Conservation (phyloP, 2,113 vertebrate genomes). For the Salminus brasiliensis region DNA sequence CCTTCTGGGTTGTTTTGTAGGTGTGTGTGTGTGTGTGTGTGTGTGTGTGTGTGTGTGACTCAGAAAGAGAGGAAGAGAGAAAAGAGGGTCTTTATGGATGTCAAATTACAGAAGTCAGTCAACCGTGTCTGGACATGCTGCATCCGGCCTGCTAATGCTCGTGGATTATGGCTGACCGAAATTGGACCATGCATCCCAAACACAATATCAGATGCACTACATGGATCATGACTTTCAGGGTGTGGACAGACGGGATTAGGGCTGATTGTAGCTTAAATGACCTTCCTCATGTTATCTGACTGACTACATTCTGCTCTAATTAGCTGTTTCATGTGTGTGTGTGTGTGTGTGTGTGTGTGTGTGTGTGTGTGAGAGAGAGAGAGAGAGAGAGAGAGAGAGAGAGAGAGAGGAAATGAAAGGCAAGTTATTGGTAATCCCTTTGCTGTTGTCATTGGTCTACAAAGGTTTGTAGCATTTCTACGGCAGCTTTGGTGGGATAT, state of each 20-base stretch:
- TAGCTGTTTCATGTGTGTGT: no score
- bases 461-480: background rate
- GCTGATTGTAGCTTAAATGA: no score
- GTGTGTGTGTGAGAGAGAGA: no score
- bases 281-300: background rate
- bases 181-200: constrained; percentile 41
- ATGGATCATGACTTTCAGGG: background rate
- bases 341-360: no score
- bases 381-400: no score
- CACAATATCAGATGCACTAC: constrained; percentile 26
- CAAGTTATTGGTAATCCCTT: background rate
- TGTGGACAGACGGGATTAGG: background rate
- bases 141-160: constrained; percentile 18
- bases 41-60: background rate
- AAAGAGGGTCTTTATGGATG: constrained; percentile 57
- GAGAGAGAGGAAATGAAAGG: no score
- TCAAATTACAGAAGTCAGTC: constrained; percentile 24
- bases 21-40: background rate
- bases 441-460: background rate
- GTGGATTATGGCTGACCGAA: constrained; percentile 16
- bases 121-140: constrained; percentile 25
- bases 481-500: background rate
- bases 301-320: background rate
- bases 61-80: background rate
- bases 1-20: background rate